phyloP scores from a whole-genome alignment of 2,888 invertebrate species.

The Drosophila colorata region DNA sequence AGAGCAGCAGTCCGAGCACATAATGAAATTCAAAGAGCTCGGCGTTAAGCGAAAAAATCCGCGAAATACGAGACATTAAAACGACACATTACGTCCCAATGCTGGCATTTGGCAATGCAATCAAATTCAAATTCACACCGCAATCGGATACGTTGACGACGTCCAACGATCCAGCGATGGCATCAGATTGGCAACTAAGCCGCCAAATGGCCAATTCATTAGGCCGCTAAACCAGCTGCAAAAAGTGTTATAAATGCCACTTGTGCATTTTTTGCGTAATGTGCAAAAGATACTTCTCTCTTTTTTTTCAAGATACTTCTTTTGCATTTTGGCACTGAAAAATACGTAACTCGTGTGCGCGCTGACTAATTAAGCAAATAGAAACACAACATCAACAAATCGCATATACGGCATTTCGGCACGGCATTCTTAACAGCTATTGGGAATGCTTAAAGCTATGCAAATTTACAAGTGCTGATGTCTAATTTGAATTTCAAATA shows the following conservation, averaged over 20 bases:
- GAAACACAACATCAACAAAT: slow-evolving; percentile 32
- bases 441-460: slow-evolving; percentile 65
- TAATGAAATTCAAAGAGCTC: slow-evolving; percentile 63
- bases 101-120: slow-evolving; percentile 61
- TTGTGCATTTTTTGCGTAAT: slow-evolving; percentile 54
- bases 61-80: slow-evolving; percentile 58
- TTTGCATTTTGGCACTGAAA: slow-evolving; percentile 8
- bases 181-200: slow-evolving; percentile 48
- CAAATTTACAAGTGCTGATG: slow-evolving; percentile 77
- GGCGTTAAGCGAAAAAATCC: slow-evolving; percentile 11
- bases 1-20: slow-evolving; percentile 21
- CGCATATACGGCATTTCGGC: slow-evolving; percentile 36
- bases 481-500: slow-evolving; percentile 80
- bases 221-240: slow-evolving; percentile 39
- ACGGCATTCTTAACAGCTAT: slow-evolving; percentile 59
- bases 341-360: slow-evolving; percentile 1
- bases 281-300: slow-evolving; percentile 28
- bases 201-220: slow-evolving; percentile 68
- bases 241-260: slow-evolving; percentile 47
- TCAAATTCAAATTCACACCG: slow-evolving; percentile 50
- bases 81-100: slow-evolving; percentile 62
- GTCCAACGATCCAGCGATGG: slow-evolving; percentile 33
- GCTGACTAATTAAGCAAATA: slow-evolving; percentile 68
- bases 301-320: slow-evolving; percentile 2
- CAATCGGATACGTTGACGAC: slow-evolving; percentile 55